These are phyloP conservation scores for Argynnis bischoffii DNA, from an alignment of 2,888 invertebrate species.

Conservation along the genomic window DNA sequence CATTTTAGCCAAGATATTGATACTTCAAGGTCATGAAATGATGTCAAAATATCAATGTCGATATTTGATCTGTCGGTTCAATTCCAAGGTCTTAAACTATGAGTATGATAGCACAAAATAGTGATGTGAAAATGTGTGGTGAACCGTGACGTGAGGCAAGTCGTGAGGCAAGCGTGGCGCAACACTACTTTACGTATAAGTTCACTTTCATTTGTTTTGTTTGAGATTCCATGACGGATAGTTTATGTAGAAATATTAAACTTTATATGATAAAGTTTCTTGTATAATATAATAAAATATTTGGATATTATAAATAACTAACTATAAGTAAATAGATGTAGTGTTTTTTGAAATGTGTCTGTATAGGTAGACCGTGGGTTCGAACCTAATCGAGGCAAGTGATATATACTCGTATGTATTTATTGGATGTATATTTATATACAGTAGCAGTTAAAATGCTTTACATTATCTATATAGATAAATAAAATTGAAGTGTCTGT, in stretches of 20 bases:
- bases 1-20: slow-evolving; percentile 22
- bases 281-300: too few relatives aligned
- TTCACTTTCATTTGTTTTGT: slow-evolving; percentile 33
- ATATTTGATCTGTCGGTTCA: slow-evolving; percentile 28
- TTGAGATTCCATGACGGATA: slow-evolving; percentile 4
- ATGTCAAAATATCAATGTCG: slow-evolving; percentile 33
- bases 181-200: slow-evolving; percentile 34
- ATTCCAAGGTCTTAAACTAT: slow-evolving; percentile 29
- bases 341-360: too few relatives aligned
- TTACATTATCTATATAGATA: too few relatives aligned
- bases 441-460: too few relatives aligned
- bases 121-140: slow-evolving; percentile 41
- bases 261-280: too few relatives aligned
- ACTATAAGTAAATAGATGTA: too few relatives aligned
- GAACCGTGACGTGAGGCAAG: slow-evolving; percentile 40
- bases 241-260: not conserved
- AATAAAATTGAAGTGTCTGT: too few relatives aligned
- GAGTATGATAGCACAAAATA: slow-evolving; percentile 29
- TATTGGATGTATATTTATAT: too few relatives aligned
- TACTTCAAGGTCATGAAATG: slow-evolving; percentile 29
- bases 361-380: too few relatives aligned
- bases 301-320: too few relatives aligned
- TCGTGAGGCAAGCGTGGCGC: slow-evolving; percentile 39
- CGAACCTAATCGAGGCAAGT: too few relatives aligned
- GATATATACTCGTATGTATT: too few relatives aligned